Conservation (phyloP, 2,113 vertebrate species). For the Vulpes vulpes region DNA sequence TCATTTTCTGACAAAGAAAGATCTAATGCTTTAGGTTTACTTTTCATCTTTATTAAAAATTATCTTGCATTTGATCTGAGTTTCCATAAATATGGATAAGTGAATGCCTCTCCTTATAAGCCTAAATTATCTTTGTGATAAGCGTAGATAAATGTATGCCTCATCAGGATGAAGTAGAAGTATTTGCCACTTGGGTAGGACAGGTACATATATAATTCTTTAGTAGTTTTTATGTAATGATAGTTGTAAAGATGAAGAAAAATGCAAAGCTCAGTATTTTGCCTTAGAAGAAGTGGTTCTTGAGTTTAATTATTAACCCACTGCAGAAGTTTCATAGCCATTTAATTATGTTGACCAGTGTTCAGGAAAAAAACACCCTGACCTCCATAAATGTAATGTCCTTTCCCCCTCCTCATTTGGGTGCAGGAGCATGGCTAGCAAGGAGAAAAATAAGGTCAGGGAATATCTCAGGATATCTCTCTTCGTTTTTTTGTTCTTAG, state of each 20-base stretch:
- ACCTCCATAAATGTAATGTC: neutral
- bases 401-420: neutral
- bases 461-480: neutral
- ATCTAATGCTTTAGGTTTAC: conserved; percentile 62
- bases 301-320: neutral
- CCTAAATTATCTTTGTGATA: conserved; percentile 72
- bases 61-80: conserved; percentile 71
- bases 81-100: conserved; percentile 78
- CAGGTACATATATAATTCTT: conserved; percentile 22
- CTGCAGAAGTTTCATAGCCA: neutral
- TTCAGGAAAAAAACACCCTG: neutral
- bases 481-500: neutral
- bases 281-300: neutral
- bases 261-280: neutral
- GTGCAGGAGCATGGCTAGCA: neutral
- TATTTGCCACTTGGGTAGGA: conserved; percentile 18
- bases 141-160: neutral
- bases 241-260: neutral
- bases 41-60: conserved; percentile 69
- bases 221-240: conserved; percentile 8
- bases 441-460: neutral
- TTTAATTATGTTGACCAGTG: neutral
- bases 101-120: conserved; percentile 66
- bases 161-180: neutral
- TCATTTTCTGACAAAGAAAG: conserved; percentile 80